phyloP scores from a whole-genome alignment of 2,797 vertebrate species.

The Liasis olivaceus region DNA sequence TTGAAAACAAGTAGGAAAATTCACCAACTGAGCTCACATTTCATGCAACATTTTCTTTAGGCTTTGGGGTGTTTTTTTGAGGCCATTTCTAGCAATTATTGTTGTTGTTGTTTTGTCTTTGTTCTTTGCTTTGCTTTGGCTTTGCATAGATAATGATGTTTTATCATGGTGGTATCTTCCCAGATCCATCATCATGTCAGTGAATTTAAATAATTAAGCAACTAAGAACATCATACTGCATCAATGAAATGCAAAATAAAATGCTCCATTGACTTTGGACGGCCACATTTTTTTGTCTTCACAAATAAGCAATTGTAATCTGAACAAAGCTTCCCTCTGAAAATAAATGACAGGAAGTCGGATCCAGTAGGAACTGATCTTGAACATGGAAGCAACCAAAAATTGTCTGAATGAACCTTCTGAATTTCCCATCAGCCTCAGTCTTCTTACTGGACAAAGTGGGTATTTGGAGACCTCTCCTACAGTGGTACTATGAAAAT shows the following conservation, averaged over 20 bases:
- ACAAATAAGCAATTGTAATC: neutral
- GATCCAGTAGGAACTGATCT: neutral
- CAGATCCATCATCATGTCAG: conserved; percentile 1
- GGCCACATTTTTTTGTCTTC: neutral
- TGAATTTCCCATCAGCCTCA: neutral
- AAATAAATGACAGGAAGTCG: neutral
- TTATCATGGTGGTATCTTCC: neutral
- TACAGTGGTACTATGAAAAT: neutral
- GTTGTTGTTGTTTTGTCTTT: neutral
- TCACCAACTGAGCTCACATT: conserved; percentile 5
- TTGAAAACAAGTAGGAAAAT: neutral
- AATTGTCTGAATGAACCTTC: no score
- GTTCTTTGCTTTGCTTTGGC: neutral
- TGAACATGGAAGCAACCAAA: neutral
- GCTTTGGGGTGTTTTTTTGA: neutral
- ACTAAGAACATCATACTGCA: neutral
- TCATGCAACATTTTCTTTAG: neutral
- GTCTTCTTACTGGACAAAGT: neutral
- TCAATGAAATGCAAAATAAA: conserved; percentile 8
- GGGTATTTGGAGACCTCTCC: neutral
- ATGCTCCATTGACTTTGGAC: neutral
- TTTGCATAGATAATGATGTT: neutral
- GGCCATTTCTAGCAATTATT: neutral
- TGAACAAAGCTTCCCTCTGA: neutral
- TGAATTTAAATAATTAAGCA: neutral